These are phyloP conservation scores for Emmelina monodactyla DNA, from an alignment of 2,888 invertebrate genomes.

Conservation along the genomic window DNA sequence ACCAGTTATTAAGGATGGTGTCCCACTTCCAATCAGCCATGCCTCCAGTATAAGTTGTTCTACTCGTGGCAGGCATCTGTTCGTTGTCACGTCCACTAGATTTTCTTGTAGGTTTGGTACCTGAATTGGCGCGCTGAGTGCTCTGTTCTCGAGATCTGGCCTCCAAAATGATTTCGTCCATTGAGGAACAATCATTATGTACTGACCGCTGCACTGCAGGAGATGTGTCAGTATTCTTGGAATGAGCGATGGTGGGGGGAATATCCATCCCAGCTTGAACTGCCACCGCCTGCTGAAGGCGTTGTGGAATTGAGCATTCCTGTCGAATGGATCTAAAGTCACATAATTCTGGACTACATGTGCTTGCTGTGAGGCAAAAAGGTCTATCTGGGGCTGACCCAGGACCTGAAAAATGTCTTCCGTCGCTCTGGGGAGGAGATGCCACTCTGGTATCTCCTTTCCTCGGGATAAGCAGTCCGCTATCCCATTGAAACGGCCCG, in stretches of 20 bases:
- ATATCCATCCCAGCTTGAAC: conserved; percentile 13
- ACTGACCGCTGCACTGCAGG: conserved; percentile 7
- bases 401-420: conserved; percentile 12
- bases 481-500: too few species aligned
- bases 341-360: conserved; percentile 15
- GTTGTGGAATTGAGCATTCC: conserved; percentile 14
- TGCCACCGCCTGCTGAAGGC: conserved; percentile 14
- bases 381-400: conserved; percentile 15
- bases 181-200: conserved; percentile 6
- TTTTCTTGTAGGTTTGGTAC: too few species aligned
- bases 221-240: conserved; percentile 11
- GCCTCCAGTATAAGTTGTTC: conserved; percentile 11
- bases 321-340: conserved; percentile 13
- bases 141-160: conserved; percentile 3
- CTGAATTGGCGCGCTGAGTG: conserved; percentile 1
- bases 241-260: conserved; percentile 12
- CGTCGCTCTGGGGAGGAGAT: conserved; percentile 11
- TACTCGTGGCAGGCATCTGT: conserved; percentile 9
- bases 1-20: conserved; percentile 8
- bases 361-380: conserved; percentile 13
- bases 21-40: conserved; percentile 14
- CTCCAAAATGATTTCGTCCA: conserved; percentile 5
- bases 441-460: conserved; percentile 14
- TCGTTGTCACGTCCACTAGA: conserved; percentile 6
- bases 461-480: too few species aligned